Evolutionary conservation across 2,797 vertebrate genomes (phyloP).

Genomic region (Babyrousa celebensis): DNA sequence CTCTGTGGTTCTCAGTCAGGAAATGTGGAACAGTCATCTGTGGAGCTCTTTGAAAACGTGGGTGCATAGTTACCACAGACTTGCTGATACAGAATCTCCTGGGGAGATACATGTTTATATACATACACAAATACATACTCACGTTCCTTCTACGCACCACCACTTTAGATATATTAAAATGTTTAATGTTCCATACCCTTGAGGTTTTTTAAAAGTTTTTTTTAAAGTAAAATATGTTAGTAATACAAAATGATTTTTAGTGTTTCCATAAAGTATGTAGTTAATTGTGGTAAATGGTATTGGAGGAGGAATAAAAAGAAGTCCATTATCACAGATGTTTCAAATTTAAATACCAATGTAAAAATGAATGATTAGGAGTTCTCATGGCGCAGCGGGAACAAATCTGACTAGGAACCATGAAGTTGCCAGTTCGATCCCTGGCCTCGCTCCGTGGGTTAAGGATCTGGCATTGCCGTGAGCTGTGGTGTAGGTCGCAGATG

Average conservation of each 20-base stretch:
- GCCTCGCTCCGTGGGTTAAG: no score
- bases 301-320: conserved; percentile 9
- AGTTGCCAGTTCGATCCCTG: no score
- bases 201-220: neutral
- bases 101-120: neutral
- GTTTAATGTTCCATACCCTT: neutral
- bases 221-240: neutral
- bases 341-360: conserved; percentile 21
- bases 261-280: neutral
- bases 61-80: neutral
- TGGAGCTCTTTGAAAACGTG: neutral
- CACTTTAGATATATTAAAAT: conserved; percentile 39
- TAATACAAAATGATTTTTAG: neutral
- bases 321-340: conserved; percentile 21
- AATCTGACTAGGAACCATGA: no score
- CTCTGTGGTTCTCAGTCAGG: neutral
- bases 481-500: no score
- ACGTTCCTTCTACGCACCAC: neutral
- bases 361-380: neutral
- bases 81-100: neutral
- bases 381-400: no score
- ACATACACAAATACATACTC: neutral
- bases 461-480: no score
- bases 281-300: neutral
- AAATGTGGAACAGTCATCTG: neutral